Base-by-base conservation (phyloP, 1,140 invertebrate genomes). In the Apis dorsata region DNA sequence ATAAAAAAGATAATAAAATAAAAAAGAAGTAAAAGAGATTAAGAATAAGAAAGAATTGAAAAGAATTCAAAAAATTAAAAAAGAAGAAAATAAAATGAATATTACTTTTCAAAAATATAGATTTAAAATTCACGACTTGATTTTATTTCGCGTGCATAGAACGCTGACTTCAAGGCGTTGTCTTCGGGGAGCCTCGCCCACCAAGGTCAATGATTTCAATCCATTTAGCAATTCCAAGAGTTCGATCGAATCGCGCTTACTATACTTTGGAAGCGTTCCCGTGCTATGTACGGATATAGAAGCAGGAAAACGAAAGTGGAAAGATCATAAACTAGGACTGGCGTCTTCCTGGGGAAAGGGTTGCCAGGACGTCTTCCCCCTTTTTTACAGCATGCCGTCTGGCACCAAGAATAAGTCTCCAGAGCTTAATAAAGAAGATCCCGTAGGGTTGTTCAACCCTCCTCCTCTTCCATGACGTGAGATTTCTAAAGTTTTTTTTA, bases 331-430 rank as follows among this genome's bases (percentile, higher is more conserved):
- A 86, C 53, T 74, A 59, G 55, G 49, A 68, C 79, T 44, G 79
- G 57, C 70, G 74, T 79, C 71, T 83, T 79, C 75, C 80, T 72
- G 66, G 80, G 60, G 70, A 86, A 86, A 87, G 86, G 86, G 82
- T 86, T 87, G 86, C 86, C 80, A 86, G 70, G 80, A 86, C 49
- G 49, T 62, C 63, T 55, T 66, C 60, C 63, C 79, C 71, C 80
- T 71, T 75, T 85, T 71, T 57, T 66, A 63, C 75, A 62, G 75
- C 59, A 63, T n/a, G 71, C 84, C 85, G 86, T 87, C 86, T 87
- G 85, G 85, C 85, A 76, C 85, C 55, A 70, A 74, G 80, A 83
- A 86, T 86, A 87, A 78, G 70, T 87, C 84, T 86, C 63, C 65
- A 15, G 55, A 44, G 79, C 60, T 79, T 83, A 86, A 86, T 86